These are phyloP conservation scores for Drosophila colorata DNA, from an alignment of 2,888 invertebrate species.

Conservation along the genomic window DNA sequence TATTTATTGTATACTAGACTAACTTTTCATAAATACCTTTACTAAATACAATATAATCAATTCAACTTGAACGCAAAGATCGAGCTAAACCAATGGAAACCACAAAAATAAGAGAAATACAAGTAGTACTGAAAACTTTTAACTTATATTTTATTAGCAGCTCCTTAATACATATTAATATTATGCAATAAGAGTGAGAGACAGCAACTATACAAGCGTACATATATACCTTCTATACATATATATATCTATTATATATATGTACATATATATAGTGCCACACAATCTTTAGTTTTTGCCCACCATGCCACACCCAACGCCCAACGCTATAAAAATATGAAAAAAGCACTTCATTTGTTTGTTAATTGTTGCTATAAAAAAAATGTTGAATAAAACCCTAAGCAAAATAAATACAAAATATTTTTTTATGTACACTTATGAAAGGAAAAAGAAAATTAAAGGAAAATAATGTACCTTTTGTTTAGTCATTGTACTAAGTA, in stretches of 20 bases:
- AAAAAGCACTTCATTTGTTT: slow-evolving; percentile 59
- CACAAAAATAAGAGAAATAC: slow-evolving; percentile 21
- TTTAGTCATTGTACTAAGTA: slow-evolving; percentile 44
- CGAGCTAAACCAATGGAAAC: slow-evolving; percentile 56
- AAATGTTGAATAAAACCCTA: slow-evolving; percentile 50
- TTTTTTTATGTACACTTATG: slow-evolving; percentile 47
- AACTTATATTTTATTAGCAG: slow-evolving; percentile 56
- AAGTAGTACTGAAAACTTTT: slow-evolving; percentile 49
- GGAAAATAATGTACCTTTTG: slow-evolving; percentile 64
- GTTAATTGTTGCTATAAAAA: slow-evolving; percentile 70
- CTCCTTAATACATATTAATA: slow-evolving; percentile 38
- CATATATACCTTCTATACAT: slow-evolving; percentile 6
- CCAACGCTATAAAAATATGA: slow-evolving; percentile 39
- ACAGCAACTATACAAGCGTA: slow-evolving; percentile 33
- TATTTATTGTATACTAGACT: slow-evolving; percentile 59
- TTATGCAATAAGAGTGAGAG: slow-evolving; percentile 57
- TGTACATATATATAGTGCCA: slow-evolving; percentile 17
- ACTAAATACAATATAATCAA: slow-evolving; percentile 46
- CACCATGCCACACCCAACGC: slow-evolving; percentile 46
- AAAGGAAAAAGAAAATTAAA: slow-evolving; percentile 8
- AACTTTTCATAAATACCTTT: slow-evolving; percentile 61
- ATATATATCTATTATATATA: slow-evolving; percentile 14
- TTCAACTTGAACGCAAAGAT: slow-evolving; percentile 48
- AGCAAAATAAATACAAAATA: slow-evolving; percentile 32
- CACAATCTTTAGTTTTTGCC: slow-evolving; percentile 37